Conservation (phyloP, 2,113 vertebrate genomes). For the Enhydra lutris region DNA sequence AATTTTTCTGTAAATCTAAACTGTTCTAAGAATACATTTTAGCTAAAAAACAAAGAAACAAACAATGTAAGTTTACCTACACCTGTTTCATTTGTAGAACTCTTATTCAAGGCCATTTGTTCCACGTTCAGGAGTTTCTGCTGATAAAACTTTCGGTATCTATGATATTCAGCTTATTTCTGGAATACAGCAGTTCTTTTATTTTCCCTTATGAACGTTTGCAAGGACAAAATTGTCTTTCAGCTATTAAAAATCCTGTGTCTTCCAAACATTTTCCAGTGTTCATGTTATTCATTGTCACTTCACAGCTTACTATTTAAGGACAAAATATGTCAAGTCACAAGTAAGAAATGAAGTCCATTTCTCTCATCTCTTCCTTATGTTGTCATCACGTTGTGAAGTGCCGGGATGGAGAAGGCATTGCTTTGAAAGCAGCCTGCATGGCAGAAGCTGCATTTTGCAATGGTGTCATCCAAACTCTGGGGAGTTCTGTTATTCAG, state of each 20-base stretch:
- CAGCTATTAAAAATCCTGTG: slow-evolving; percentile 4
- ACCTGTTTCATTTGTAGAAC: neutral
- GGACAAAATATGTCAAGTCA: neutral
- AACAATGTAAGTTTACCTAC: neutral
- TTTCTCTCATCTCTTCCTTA: neutral
- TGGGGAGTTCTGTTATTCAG: slow-evolving; percentile 37
- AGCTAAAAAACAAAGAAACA: neutral
- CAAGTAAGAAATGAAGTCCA: neutral
- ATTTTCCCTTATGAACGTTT: slow-evolving; percentile 12
- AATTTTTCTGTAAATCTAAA: neutral
- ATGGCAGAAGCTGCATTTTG: slow-evolving; percentile 40
- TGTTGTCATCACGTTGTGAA: neutral
- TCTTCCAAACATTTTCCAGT: slow-evolving; percentile 23
- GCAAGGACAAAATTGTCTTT: neutral
- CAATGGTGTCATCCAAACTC: slow-evolving; percentile 22
- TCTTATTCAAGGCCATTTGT: neutral
- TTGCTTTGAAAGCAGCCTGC: neutral
- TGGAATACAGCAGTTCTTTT: neutral
- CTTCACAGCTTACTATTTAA: slow-evolving; percentile 37
- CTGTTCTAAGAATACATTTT: neutral
- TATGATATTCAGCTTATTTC: slow-evolving; percentile 19
- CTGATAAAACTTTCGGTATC: slow-evolving; percentile 9
- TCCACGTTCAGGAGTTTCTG: slow-evolving; percentile 32
- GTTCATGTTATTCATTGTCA: neutral
- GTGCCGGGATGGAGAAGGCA: neutral